Evolutionary conservation across 92 coral and sea anemone species (phyloP).

Genomic region (Bergia puertoricense): DNA sequence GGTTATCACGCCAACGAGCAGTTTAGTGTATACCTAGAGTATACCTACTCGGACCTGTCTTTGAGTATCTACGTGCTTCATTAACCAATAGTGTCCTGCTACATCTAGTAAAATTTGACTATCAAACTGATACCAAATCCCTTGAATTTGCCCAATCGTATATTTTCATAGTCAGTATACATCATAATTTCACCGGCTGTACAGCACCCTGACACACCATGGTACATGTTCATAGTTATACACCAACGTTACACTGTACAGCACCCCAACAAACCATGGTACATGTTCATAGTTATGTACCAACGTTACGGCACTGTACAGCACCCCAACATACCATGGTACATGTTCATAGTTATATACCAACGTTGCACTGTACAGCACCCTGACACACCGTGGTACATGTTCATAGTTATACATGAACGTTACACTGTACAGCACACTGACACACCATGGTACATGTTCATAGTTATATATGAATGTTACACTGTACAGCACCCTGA

Average conservation of each 20-base stretch:
- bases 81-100: too few species aligned
- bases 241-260: neutral
- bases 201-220: too few species aligned
- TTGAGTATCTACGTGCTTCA: too few species aligned
- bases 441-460: neutral
- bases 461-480: neutral
- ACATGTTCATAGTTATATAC: neutral
- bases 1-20: too few species aligned
- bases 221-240: neutral
- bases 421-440: neutral
- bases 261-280: neutral
- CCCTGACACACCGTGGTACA: neutral
- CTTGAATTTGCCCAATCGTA: too few species aligned
- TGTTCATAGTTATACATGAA: neutral
- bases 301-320: neutral
- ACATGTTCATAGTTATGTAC: neutral
- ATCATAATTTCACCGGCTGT: too few species aligned
- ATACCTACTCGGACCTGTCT: too few species aligned
- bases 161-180: too few species aligned
- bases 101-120: too few species aligned
- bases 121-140: too few species aligned
- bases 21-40: too few species aligned
- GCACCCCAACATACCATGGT: neutral
- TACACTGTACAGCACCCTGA: neutral
- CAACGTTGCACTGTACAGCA: neutral